Base-by-base conservation (phyloP, 2,797 vertebrate species). In the Pseudochaenichthys georgianus region DNA sequence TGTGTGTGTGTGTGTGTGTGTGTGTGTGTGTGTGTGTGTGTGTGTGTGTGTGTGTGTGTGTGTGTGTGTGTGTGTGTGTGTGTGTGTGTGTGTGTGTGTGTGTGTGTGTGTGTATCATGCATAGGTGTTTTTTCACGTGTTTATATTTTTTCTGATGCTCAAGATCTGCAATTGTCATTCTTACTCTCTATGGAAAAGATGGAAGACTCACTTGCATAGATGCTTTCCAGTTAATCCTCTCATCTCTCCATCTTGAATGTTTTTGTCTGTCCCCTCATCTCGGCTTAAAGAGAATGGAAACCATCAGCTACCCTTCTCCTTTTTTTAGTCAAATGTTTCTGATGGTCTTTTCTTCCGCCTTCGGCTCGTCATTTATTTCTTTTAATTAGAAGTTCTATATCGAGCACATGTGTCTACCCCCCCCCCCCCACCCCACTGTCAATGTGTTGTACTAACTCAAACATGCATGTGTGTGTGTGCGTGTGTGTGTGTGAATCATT, bases 141-240 rank as follows among this genome's bases (percentile, higher is more conserved):
- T 66, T 75, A 31, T 73, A n/a, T 48, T 77, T 65, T 67, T 31
- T 61, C 64, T 67, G 21, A 46, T 73, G 60, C 65, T 70, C 42
- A 13, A 64, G 23, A 28, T 75, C 46, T 72, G 60, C 75, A 55
- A 47, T 52, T 55, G 57, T 59, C 38, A 48, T 70, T 78, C 46
- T 46, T 63, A 34, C 73, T 60, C 64, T 73, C 15, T 58, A 75
- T 52, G 48, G 48, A 64, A 28, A 75, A 68, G 55, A 66, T 62
- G 64, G 34, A 43, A 85, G 61, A 70, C 73, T 61, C 31, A 66
- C 74, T 70, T 80, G 79, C 31, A 38, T 80, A 73, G 41, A 58
- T 63, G 72, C 70, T 76, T 74, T 78, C 70, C 54, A 65, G 51
- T 75, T 6, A 45, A 64, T 28, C 23, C 21, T 34, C 23, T 60